Evolutionary conservation across 2,888 invertebrate genomes (phyloP).

Genomic region (Conus canariensis): DNA sequence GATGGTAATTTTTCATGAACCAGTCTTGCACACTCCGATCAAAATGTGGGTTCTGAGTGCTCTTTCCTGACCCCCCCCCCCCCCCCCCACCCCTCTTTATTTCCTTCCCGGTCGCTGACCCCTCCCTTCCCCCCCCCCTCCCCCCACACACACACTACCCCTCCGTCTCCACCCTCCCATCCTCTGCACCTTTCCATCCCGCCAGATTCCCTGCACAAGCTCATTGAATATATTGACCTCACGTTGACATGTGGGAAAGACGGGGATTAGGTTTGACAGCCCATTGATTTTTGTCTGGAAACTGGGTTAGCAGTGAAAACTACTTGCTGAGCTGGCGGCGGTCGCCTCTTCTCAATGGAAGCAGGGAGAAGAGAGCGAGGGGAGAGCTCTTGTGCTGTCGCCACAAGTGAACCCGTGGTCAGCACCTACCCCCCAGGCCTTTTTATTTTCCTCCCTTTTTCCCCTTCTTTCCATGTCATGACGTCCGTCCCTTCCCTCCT

Average conservation of each 20-base stretch:
- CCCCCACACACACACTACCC: not conserved
- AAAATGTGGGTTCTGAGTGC: no score
- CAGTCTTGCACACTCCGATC: no score
- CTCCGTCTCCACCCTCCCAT: not conserved
- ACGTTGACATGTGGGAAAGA: not conserved
- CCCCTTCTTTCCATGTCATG: not conserved
- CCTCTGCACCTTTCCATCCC: not conserved
- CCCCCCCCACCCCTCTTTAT: not conserved
- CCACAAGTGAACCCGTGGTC: not conserved
- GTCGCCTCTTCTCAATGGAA: not conserved
- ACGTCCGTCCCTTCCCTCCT: not conserved
- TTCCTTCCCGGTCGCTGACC: not conserved
- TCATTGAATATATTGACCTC: constrained; percentile 20
- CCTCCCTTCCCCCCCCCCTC: not conserved
- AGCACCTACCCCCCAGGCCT: not conserved
- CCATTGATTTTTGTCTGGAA: constrained; percentile 22
- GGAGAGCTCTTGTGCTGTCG: not conserved
- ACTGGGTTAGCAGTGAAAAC: constrained; percentile 36
- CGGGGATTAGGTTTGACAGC: constrained; percentile 12
- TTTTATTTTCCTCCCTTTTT: not conserved
- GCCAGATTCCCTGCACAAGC: not conserved
- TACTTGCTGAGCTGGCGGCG: constrained; percentile 10
- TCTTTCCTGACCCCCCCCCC: not conserved
- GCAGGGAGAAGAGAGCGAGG: not conserved
- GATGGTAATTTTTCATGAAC: no score